phyloP scores from a whole-genome alignment of 1,140 invertebrate genomes.

The Aphis gossypii region DNA sequence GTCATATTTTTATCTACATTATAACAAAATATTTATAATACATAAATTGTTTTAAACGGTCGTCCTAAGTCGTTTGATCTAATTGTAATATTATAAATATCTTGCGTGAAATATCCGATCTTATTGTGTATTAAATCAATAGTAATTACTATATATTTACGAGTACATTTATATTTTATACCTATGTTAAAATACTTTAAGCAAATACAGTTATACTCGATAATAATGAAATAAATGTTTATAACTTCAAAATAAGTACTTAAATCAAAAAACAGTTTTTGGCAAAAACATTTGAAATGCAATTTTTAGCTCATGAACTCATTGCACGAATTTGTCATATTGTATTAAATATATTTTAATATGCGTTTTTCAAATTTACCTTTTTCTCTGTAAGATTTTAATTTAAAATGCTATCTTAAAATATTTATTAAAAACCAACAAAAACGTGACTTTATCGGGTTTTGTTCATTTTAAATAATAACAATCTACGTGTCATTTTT shows the following conservation, averaged over 20 bases:
- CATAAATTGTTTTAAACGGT: neutral
- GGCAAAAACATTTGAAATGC: conserved; percentile 24
- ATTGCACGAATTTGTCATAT: neutral
- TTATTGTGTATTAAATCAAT: neutral
- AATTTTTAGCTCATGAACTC: conserved; percentile 24
- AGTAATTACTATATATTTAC: neutral
- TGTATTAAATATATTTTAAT: neutral
- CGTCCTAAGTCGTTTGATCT: neutral
- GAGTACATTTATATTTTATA: neutral
- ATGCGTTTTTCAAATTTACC: neutral
- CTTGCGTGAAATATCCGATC: neutral
- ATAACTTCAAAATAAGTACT: neutral
- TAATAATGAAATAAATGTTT: neutral
- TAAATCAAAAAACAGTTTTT: neutral
- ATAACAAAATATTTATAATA: neutral
- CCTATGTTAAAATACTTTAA: neutral
- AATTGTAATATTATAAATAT: neutral
- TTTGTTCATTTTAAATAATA: neutral
- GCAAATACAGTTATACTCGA: neutral
- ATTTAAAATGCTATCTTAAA: neutral
- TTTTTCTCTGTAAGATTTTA: neutral
- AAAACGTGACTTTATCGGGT: neutral
- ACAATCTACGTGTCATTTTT: neutral
- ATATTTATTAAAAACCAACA: neutral
- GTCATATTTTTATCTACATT: neutral